phyloP scores from a whole-genome alignment of 30 jellyfish, hydroid and myxozoan species.

The Chrysaora quinquecirrha region DNA sequence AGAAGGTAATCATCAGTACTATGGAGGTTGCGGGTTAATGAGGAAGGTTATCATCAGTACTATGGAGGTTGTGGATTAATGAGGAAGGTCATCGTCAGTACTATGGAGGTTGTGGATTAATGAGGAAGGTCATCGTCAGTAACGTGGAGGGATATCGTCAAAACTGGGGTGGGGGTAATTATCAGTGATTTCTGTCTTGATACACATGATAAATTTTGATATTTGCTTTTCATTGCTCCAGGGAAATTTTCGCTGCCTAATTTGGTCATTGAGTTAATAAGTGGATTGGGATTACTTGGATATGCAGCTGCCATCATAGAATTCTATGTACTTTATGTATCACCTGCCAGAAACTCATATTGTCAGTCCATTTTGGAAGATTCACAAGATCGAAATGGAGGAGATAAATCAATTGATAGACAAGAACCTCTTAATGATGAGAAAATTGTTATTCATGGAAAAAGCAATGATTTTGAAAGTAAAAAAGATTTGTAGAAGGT shows the following conservation, averaged over 20 bases:
- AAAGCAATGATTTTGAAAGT: too few relatives aligned
- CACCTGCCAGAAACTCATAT: slow-evolving; percentile 61
- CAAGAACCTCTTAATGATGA: too few relatives aligned
- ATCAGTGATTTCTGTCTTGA: too few relatives aligned
- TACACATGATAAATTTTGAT: too few relatives aligned
- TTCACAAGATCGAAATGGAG: slow-evolving; percentile 62
- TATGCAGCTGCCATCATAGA: slow-evolving; percentile 74
- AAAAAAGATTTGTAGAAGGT: too few relatives aligned
- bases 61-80: background rate
- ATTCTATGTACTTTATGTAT: slow-evolving; percentile 60
- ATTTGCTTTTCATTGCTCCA: too few relatives aligned
- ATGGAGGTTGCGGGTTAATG: background rate
- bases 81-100: background rate
- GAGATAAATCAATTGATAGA: too few relatives aligned
- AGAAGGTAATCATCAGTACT: background rate
- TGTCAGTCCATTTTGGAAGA: slow-evolving; percentile 72
- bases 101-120: background rate
- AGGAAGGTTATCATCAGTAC: too few relatives aligned
- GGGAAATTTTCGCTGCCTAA: slow-evolving; percentile 76
- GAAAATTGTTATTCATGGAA: too few relatives aligned
- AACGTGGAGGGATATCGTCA: background rate
- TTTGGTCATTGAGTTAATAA: slow-evolving; percentile 56
- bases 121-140: background rate
- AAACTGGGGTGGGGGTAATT: background rate
- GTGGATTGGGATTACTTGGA: slow-evolving; percentile 72